These are phyloP conservation scores for Epinephelus awoara DNA, from an alignment of 2,797 vertebrate species.

Conservation along the genomic window DNA sequence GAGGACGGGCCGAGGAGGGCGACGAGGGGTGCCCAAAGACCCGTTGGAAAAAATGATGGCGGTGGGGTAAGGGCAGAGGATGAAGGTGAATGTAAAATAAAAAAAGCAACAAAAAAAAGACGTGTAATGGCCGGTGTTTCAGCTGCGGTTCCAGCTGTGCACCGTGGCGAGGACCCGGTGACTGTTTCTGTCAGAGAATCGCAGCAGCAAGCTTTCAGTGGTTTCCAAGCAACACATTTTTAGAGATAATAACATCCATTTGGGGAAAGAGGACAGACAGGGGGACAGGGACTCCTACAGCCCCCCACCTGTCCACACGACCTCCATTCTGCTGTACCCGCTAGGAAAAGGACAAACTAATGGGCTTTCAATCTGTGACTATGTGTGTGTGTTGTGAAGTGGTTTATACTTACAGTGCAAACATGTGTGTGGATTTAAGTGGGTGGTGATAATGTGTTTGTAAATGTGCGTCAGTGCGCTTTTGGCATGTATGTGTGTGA, in stretches of 20 bases:
- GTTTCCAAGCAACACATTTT: conserved; percentile 85
- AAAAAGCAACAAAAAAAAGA: conserved; percentile 23
- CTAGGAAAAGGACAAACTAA: conserved; percentile 56
- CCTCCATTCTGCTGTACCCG: conserved; percentile 72
- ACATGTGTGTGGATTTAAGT: conserved; percentile 68
- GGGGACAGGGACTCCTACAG: conserved; percentile 67
- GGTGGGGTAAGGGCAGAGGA: conserved; percentile 48
- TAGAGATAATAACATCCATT: conserved; percentile 81
- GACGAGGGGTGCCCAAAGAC: conserved; percentile 77
- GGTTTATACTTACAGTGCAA: conserved; percentile 70
- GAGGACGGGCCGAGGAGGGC: conserved; percentile 73
- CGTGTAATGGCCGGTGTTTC: conserved; percentile 61
- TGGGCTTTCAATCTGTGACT: conserved; percentile 55
- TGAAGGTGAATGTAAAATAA: conserved; percentile 47
- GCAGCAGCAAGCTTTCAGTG: conserved; percentile 68
- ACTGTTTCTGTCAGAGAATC: conserved; percentile 73
- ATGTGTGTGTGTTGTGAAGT: conserved; percentile 28
- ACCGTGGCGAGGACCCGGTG: conserved; percentile 47
- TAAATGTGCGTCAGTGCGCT: conserved; percentile 50
- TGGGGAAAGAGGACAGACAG: conserved; percentile 49
- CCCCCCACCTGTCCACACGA: conserved; percentile 73
- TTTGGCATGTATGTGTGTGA: conserved; percentile 44
- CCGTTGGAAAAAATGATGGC: conserved; percentile 81
- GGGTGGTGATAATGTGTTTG: conserved; percentile 65
- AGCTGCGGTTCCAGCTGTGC: conserved; percentile 77